A percentile compares a stretch with the other conserved stretches of the same genome.
phyloP scores from a whole-genome alignment of 1,140 invertebrate species.

The Oedothorax gibbosus region DNA sequence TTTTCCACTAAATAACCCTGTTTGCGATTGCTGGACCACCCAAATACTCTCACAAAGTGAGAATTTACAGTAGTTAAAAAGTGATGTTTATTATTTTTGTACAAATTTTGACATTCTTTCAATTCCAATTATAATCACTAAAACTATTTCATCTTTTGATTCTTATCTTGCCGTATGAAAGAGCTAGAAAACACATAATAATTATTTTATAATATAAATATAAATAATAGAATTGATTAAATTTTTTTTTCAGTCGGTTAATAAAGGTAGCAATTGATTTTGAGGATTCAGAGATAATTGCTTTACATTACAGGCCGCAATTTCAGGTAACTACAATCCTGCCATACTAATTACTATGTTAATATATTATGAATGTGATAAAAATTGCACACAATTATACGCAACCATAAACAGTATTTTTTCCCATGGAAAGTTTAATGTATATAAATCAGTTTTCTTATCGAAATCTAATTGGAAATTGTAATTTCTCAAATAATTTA shows the following conservation, averaged over 20 bases:
- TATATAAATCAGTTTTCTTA: background rate
- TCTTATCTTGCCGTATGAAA: background rate
- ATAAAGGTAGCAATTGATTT: constrained; percentile 4
- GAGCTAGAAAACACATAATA: background rate
- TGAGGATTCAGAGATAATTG: constrained; percentile 3
- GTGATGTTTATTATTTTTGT: too few relatives aligned
- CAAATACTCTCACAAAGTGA: too few relatives aligned
- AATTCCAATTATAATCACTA: background rate
- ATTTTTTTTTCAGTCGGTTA: background rate
- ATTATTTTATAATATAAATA: background rate
- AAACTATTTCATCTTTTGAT: background rate
- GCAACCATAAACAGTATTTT: too few relatives aligned
- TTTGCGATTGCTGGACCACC: too few relatives aligned
- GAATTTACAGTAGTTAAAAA: too few relatives aligned
- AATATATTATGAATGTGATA: background rate
- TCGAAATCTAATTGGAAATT: background rate
- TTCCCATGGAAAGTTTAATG: background rate
- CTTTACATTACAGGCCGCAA: background rate
- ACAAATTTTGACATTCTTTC: background rate
- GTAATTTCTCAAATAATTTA: background rate
- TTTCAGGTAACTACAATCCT: background rate
- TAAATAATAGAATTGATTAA: background rate
- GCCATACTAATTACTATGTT: background rate
- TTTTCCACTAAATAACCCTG: too few relatives aligned
- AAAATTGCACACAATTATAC: too few relatives aligned